Evolutionary conservation across 2,888 invertebrate species (phyloP).

Genomic region (Oscheius sp.): DNA sequence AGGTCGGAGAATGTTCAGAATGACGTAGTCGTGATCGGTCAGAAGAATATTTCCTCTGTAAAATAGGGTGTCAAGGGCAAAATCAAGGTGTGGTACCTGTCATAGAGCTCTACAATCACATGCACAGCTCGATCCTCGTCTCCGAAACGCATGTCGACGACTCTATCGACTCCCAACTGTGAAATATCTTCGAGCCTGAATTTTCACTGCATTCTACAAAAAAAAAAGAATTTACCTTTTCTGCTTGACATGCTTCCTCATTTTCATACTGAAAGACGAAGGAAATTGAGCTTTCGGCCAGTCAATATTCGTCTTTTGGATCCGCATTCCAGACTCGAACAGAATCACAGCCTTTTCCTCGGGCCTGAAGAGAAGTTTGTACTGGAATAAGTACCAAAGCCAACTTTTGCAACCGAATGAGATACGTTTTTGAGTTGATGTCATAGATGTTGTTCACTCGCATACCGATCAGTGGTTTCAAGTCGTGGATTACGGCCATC

Average conservation of each 20-base stretch:
- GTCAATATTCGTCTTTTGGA: constrained; percentile 94
- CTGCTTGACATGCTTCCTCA: constrained; percentile 95
- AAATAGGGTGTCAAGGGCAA: too few species aligned
- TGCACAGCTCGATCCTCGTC: constrained; percentile 91
- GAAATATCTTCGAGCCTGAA: constrained; percentile 46
- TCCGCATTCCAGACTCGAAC: constrained; percentile 91
- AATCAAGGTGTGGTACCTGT: constrained; percentile 74
- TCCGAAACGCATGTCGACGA: constrained; percentile 95
- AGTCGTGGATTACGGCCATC: constrained; percentile 86
- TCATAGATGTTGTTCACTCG: constrained; percentile 97
- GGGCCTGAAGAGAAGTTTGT: constrained; percentile 77
- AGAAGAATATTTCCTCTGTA: constrained; percentile 86
- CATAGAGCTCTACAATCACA: constrained; percentile 92
- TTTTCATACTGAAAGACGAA: constrained; percentile 88
- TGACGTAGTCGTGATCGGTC: constrained; percentile 89
- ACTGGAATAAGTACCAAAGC: neutral
- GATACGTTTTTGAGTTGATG: constrained; percentile 93
- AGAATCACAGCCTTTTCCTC: constrained; percentile 89
- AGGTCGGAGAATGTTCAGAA: constrained; percentile 78
- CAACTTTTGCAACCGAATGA: constrained; percentile 81
- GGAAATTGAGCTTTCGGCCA: constrained; percentile 89
- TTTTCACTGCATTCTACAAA: neutral
- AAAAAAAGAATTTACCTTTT: constrained; percentile 79
- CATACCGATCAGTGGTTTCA: constrained; percentile 74
- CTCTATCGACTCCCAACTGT: constrained; percentile 92